These are phyloP conservation scores for Ptilodon capucinus DNA, from an alignment of 2,888 invertebrate species.

Conservation along the genomic window DNA sequence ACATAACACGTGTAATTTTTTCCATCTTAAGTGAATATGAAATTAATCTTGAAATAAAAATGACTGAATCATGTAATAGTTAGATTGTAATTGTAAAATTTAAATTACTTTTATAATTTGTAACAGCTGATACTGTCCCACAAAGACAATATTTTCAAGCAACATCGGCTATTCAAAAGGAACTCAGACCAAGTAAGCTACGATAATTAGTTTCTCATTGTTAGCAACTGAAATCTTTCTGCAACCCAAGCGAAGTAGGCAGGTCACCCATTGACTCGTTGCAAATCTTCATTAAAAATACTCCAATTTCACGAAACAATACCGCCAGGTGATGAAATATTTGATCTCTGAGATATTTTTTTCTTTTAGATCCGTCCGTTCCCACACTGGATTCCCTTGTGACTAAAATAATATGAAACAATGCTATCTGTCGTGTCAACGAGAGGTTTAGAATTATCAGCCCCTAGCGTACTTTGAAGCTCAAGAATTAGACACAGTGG, in stretches of 20 bases:
- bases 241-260: conserved; percentile 1
- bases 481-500: background rate
- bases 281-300: conserved; percentile 38
- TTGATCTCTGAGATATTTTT: conserved; percentile 64
- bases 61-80: too few relatives aligned
- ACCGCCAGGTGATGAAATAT: conserved; percentile 56
- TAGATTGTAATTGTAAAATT: too few relatives aligned
- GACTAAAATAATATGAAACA: conserved; percentile 63
- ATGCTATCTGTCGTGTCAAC: conserved; percentile 54
- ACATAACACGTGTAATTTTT: background rate
- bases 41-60: too few relatives aligned
- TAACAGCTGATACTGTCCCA: too few relatives aligned
- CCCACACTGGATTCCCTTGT: conserved; percentile 70
- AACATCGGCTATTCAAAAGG: too few relatives aligned
- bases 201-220: background rate
- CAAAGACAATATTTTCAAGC: too few relatives aligned
- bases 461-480: background rate
- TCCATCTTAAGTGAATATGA: background rate
- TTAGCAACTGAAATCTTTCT: background rate
- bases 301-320: conserved; percentile 57
- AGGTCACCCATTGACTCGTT: conserved; percentile 15
- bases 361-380: conserved; percentile 58
- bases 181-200: background rate
- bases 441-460: background rate
- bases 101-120: background rate